These are phyloP conservation scores for Holothuria glaberrima DNA, from an alignment of 35 echinoderm and acorn worm genomes.

Conservation along the genomic window DNA sequence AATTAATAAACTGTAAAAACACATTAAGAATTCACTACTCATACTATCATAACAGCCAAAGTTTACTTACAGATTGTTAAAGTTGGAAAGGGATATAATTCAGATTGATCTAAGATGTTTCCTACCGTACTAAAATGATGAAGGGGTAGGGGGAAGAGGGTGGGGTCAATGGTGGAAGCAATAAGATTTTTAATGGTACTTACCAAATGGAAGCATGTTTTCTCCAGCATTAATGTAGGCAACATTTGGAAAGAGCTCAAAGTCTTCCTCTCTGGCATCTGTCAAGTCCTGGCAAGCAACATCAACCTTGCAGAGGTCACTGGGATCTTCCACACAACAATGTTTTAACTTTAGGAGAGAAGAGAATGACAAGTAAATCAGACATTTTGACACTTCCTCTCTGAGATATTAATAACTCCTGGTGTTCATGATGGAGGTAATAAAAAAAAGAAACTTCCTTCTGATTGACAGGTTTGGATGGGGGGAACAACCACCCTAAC, in stretches of 20 bases:
- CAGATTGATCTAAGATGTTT: neutral
- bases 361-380: neutral
- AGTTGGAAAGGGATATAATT: neutral
- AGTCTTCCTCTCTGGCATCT: constrained; percentile 80
- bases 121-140: neutral
- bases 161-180: too few species aligned
- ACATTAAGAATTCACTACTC: neutral
- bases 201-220: constrained; percentile 92
- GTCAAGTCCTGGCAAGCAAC: constrained; percentile 80
- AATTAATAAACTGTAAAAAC: too few species aligned
- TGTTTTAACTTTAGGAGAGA: constrained; percentile 77
- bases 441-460: too few species aligned
- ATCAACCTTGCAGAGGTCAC: constrained; percentile 90
- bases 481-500: too few species aligned
- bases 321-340: constrained; percentile 94
- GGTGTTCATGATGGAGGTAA: too few species aligned
- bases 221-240: constrained; percentile 94
- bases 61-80: neutral
- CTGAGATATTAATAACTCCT: too few species aligned
- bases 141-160: too few species aligned
- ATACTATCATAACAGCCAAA: neutral
- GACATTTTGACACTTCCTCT: too few species aligned
- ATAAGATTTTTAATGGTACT: constrained; percentile 10
- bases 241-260: constrained; percentile 89
- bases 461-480: too few species aligned